Base-by-base conservation (phyloP, 2,797 vertebrate species). In the Acridotheres tristis region DNA sequence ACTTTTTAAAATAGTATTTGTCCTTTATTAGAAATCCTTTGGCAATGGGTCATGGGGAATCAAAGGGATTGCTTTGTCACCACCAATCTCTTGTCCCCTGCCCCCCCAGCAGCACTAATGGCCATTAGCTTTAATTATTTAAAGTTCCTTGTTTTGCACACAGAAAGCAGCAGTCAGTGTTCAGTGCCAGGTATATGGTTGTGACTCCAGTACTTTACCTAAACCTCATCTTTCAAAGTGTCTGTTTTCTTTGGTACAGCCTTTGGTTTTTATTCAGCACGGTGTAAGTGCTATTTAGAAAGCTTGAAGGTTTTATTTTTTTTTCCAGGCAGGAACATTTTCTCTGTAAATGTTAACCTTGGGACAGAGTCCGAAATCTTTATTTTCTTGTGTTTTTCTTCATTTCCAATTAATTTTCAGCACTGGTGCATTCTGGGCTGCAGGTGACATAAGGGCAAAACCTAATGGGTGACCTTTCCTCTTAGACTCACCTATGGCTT, bases 51-150 rank as follows among this genome's bases (percentile, higher is more conserved):
- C 79, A 22, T 62, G 36, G 8, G 3, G 72, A 67, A 34, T 69
- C 30, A 17, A 42, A n/a, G 71, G 34, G 65, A 72, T 76, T 50
- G 69, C 85, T 96, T 79, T 77, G 76, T 90, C 53, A 88, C 93
- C 81, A 69, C 78, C 76, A 79, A 29, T 67, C 30, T 85, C 63
- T 22, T 20, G 21, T 87, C 61, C 59, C 45, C 66, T 71, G 29
- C 36, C 22, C 22, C 32, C 53, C 68, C 22, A 16, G 75, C 53
- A 93, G 71, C 77, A 38, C 88, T 93, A 78, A 90, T 94, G 68
- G 73, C 82, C 91, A 92, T 94, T 93, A 86, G 29, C 25, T 2
- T 96, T 95, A 94, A 94, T 95, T 96, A 94, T 96, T 96, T 85
- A 93, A 85, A 94, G 85, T 55, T 78, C 27, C 57, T 90, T 86